A percentile compares a stretch with the other conserved stretches of the same genome.
Evolutionary conservation across 2,797 vertebrate species (phyloP).

Genomic region (Triplophysa yarkandensis): DNA sequence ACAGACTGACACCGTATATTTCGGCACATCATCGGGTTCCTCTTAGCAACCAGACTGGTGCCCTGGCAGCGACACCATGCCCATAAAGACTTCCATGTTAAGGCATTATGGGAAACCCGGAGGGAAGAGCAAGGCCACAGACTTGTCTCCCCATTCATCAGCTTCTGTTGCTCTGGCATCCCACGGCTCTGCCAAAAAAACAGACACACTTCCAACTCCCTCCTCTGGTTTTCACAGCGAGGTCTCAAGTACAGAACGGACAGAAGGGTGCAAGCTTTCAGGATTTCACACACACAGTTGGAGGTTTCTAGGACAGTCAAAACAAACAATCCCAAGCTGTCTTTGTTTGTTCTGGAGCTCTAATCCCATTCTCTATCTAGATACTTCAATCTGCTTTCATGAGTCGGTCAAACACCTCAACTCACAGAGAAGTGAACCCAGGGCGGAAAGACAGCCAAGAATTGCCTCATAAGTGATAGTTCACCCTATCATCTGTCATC

Average conservation of each 20-base stretch:
- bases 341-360: slow-evolving; percentile 48
- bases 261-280: slow-evolving; percentile 39
- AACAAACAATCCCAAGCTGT: slow-evolving; percentile 62
- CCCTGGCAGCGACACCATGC: slow-evolving; percentile 64
- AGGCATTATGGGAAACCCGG: slow-evolving; percentile 68
- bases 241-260: slow-evolving; percentile 30
- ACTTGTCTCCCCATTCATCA: slow-evolving; percentile 66
- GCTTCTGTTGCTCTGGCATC: slow-evolving; percentile 10
- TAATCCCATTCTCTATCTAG: slow-evolving; percentile 37
- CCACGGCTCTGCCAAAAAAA: slow-evolving; percentile 32
- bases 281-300: slow-evolving; percentile 39
- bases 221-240: slow-evolving; percentile 41
- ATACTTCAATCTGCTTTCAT: slow-evolving; percentile 47
- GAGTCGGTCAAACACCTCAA: slow-evolving; percentile 39
- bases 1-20: slow-evolving; percentile 59
- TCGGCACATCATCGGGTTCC: slow-evolving; percentile 59
- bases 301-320: slow-evolving; percentile 55
- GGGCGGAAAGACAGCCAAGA: slow-evolving; percentile 38
- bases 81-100: slow-evolving; percentile 70
- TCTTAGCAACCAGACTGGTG: slow-evolving; percentile 65
- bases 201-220: slow-evolving; percentile 15
- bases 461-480: too few species aligned
- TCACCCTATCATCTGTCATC: too few species aligned
- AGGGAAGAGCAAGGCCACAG: slow-evolving; percentile 56
- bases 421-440: slow-evolving; percentile 1